Evolutionary conservation across 2,888 invertebrate species (phyloP), one percentile per base, ranked within the genome.

Genomic region (Mactromeris polynyma): DNA sequence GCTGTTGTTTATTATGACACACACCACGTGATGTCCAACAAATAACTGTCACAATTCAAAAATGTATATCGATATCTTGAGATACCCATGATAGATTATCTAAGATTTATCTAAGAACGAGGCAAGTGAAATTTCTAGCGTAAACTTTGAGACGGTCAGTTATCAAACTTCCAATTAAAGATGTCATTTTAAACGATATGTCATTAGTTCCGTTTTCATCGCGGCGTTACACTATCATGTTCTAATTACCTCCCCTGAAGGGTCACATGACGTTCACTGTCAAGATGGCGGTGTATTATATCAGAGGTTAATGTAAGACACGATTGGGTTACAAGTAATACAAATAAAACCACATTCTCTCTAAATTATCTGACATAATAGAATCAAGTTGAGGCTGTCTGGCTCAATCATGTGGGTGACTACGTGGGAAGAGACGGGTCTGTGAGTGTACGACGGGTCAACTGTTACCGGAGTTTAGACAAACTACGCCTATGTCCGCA

Each of bases 271-370:
- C 33, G 17, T 73, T 73, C 73, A 36, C 14, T 73, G 73, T 73
- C 83, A 83, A 77, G 46, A 83, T 83, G 77, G 83, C 83, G 77
- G 51, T 6, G 31, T 51, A 83, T 83, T 83, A 83, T 83, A 46
- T 83, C 83, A 83, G 46, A n/a, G n/a, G 46, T 40, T 73, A 83
- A 77, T 83, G 77, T 83, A 51, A 83, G 46, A 36, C 46, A 36
- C 42, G 42, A 83, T 83, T 42, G 38, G 77, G 51, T 83, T 83
- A 69, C 83, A 77, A 83, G 83, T 83, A 83, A 83, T 77, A 83
- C 83, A 83, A 73, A 83, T 73, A 86, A 77, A 69, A 81, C 86
- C 82, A 82, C 77, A 86, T 82, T 86, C 69, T 86, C 36, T 17
- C 38, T 54, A 81, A 86, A 77, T 38, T 64, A 86, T 42, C 86